Evolutionary conservation across 2,888 invertebrate genomes (phyloP), one percentile per base, ranked within the genome.

Genomic region (Allacma fusca): DNA sequence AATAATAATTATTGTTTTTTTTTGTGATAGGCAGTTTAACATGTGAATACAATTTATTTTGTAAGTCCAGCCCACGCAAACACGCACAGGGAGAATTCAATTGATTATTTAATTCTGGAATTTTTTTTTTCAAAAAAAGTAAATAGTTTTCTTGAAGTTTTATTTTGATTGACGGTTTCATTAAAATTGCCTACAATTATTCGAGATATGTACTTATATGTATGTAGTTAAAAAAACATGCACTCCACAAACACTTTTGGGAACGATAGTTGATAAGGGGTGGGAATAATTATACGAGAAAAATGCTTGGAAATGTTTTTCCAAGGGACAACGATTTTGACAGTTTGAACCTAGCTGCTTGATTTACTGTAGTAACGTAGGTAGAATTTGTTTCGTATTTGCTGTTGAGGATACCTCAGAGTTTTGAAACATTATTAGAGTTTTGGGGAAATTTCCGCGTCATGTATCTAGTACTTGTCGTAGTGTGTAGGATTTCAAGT

Each of bases 1-100:
- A 71, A 50, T 21, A 21, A 40, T 29, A 34, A 71, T 50, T 57
- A 57, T 64, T 67, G 29, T 72, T 77, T 72, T 67, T 57, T 26
- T 29, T 34, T 70, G 34, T 57, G 59, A 57, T 34, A n/a, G 50
- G 70, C n/a, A 7, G 26, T 50, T 16, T n/a, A n/a, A 70, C 75
- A 59, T 75, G 74, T 64, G 67, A 62, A 64, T 43, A 69, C 71
- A 70, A 64, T 77, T 77, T 50, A 50, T 69, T 68, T 68, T 23
- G 68, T 69, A 69, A 64, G 75, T 68, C 24, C 81, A 82, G 78
- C 81, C 80, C 50, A 62, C 82, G 80, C 82, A 82, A 82, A 82
- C 82, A 82, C 73, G 80, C 81, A 64, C 79, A 73, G 40, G 78
- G 50, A 79, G 79, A 78, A n/a, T 59, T 67, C n/a, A n/a, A n/a